Percentiles rank a stretch among this genome's conserved stretches.
phyloP scores from a whole-genome alignment of 2,888 invertebrate species.

The Epinotia ramella region DNA sequence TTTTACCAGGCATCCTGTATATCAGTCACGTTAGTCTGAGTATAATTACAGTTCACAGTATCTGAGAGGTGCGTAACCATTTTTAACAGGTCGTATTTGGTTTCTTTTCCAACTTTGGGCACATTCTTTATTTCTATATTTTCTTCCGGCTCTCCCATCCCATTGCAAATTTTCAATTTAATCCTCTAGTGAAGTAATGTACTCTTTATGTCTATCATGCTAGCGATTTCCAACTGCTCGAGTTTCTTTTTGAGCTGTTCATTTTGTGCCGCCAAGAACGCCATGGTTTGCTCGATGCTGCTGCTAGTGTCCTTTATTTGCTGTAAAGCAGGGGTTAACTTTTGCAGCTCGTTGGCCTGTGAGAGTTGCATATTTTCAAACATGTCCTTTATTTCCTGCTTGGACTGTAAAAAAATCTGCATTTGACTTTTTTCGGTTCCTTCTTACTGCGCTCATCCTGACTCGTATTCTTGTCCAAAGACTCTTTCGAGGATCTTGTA shows the following conservation, averaged over 20 bases:
- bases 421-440: constrained; percentile 25
- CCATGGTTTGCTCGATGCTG: too few species aligned
- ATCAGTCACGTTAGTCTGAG: constrained; percentile 44
- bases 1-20: constrained; percentile 43
- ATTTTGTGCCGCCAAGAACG: constrained; percentile 29
- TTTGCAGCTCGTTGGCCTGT: too few species aligned
- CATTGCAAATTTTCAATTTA: constrained; percentile 47
- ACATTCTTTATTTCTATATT: constrained; percentile 48
- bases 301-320: too few species aligned
- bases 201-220: constrained; percentile 39
- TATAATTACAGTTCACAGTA: constrained; percentile 33
- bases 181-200: constrained; percentile 44
- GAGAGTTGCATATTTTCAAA: too few species aligned
- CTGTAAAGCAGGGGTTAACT: too few species aligned
- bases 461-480: neutral
- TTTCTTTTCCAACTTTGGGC: constrained; percentile 42
- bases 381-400: too few species aligned
- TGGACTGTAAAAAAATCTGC: constrained; percentile 35
- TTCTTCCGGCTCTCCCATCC: constrained; percentile 36
- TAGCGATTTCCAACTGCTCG: constrained; percentile 10
- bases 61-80: constrained; percentile 42
- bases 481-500: too few species aligned
- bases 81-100: constrained; percentile 40
- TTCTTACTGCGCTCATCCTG: constrained; percentile 6
- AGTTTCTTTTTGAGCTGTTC: constrained; percentile 44